phyloP scores from a whole-genome alignment of 2,113 vertebrate genomes.

The Saccopteryx bilineata region DNA sequence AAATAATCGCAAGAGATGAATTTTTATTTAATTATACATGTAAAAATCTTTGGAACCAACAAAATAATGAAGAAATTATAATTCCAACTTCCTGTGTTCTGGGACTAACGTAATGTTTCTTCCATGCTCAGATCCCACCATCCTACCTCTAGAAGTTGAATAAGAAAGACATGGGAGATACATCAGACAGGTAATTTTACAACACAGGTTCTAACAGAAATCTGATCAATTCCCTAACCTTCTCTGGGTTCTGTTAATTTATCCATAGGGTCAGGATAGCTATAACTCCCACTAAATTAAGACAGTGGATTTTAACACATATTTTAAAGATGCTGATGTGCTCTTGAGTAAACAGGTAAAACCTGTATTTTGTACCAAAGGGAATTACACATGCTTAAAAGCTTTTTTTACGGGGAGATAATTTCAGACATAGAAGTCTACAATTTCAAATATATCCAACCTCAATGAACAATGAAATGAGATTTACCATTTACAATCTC shows the following conservation, averaged over 20 bases:
- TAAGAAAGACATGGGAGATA: not conserved
- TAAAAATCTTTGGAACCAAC: constrained; percentile 54
- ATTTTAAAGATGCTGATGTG: not conserved
- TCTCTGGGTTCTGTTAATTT: constrained; percentile 7
- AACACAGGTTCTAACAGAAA: not conserved
- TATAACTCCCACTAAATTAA: not conserved
- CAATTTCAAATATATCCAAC: constrained; percentile 17
- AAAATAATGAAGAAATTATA: constrained; percentile 46
- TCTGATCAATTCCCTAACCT: not conserved
- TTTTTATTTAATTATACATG: constrained; percentile 46
- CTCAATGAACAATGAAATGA: constrained; percentile 36
- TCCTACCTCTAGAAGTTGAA: not conserved
- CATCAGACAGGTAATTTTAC: not conserved
- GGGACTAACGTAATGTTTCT: constrained; percentile 21
- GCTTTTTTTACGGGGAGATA: not conserved
- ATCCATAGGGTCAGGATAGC: not conserved
- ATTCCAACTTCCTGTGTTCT: not conserved
- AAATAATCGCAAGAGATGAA: not conserved
- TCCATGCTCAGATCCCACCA: not conserved
- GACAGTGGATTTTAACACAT: constrained; percentile 31
- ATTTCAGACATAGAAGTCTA: constrained; percentile 16
- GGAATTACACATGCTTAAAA: not conserved
- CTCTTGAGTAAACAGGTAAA: constrained; percentile 51
- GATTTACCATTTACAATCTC: constrained; percentile 33
- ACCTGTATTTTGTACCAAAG: not conserved